Percentiles rank a stretch among this genome's conserved stretches.
phyloP scores from a whole-genome alignment of 2,797 vertebrate species.

The Aselliscus stoliczkanus region DNA sequence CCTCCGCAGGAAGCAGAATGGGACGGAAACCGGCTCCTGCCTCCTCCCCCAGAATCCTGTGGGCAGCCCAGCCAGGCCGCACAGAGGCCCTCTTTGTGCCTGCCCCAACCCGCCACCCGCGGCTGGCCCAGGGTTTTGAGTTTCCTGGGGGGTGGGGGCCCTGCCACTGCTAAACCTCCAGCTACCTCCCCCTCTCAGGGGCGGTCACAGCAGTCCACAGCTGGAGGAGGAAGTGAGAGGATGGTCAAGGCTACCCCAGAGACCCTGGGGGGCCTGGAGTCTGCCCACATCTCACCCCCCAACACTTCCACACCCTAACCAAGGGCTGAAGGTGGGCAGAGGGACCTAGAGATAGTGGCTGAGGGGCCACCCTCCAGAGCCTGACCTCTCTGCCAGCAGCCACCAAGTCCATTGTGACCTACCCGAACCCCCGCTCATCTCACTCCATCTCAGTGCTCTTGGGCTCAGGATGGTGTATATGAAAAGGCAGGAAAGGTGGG shows the following conservation, averaged over 20 bases:
- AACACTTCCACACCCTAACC: not conserved
- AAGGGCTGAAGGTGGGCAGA: not conserved
- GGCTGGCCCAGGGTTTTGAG: constrained; percentile 74
- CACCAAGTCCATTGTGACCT: not conserved
- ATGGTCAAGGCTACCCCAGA: constrained; percentile 34
- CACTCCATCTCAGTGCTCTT: not conserved
- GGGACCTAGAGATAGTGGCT: not conserved
- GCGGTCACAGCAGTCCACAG: constrained; percentile 59
- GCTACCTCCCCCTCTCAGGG: constrained; percentile 48
- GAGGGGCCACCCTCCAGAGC: not conserved
- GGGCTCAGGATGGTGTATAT: not conserved
- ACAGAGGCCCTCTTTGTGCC: constrained; percentile 77
- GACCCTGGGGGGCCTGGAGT: not conserved
- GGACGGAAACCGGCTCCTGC: constrained; percentile 74
- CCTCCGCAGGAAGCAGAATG: constrained; percentile 75
- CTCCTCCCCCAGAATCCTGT: constrained; percentile 78
- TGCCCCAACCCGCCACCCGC: constrained; percentile 69
- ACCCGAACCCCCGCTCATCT: not conserved
- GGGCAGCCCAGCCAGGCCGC: constrained; percentile 68
- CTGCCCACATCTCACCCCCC: not conserved
- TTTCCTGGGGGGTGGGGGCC: constrained; percentile 69
- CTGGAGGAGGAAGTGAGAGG: constrained; percentile 51
- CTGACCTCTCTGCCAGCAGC: not conserved
- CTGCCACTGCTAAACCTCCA: constrained; percentile 53
- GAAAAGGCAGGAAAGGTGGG: not conserved